phyloP scores from a whole-genome alignment of 2,888 invertebrate species.

The Cephonodes hylas region DNA sequence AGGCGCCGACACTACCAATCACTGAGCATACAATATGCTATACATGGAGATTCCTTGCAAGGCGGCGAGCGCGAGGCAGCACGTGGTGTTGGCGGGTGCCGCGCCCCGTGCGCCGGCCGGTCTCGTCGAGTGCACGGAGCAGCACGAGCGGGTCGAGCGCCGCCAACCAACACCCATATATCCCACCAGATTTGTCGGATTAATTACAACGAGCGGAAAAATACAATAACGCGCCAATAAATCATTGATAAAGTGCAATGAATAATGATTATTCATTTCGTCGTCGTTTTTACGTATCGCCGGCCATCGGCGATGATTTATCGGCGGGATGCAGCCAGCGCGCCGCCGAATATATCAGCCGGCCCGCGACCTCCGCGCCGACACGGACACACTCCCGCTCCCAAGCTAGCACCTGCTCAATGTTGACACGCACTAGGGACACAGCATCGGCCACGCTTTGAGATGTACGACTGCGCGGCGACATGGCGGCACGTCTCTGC shows the following conservation, averaged over 20 bases:
- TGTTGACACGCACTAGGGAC: too few relatives aligned
- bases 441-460: neutral
- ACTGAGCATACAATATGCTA: too few relatives aligned
- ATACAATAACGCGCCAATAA: constrained; percentile 62
- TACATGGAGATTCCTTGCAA: neutral
- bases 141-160: too few relatives aligned
- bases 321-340: constrained; percentile 21
- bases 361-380: neutral
- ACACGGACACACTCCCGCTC: neutral
- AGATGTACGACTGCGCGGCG: too few relatives aligned
- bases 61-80: neutral
- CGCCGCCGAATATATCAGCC: constrained; percentile 9
- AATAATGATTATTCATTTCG: constrained; percentile 60
- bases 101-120: too few relatives aligned
- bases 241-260: constrained; percentile 62
- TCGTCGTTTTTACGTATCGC: constrained; percentile 42
- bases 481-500: neutral
- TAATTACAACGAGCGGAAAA: constrained; percentile 56
- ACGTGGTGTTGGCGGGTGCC: neutral
- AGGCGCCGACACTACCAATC: too few relatives aligned
- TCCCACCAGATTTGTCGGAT: constrained; percentile 50
- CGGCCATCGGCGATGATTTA: constrained; percentile 29
- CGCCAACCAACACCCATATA: too few relatives aligned
- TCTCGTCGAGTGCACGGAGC: too few relatives aligned
- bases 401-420: too few relatives aligned